These are phyloP conservation scores for Pocillopora meandrina DNA, from an alignment of 92 coral and sea anemone genomes.

Conservation along the genomic window DNA sequence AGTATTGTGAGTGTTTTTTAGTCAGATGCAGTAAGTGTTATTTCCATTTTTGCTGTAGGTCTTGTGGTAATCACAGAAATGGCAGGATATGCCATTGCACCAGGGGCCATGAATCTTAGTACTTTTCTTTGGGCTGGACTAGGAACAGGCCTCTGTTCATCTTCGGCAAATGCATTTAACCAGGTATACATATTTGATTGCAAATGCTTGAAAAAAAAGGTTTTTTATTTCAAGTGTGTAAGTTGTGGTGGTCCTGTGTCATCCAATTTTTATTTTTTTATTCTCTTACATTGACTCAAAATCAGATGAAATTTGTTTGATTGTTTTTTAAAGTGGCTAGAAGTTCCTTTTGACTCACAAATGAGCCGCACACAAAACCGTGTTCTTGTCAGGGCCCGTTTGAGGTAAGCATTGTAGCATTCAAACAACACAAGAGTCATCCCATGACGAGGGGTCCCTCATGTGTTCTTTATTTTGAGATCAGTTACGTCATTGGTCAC, in stretches of 20 bases:
- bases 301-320: neutral
- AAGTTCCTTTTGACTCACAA: slow-evolving; percentile 92
- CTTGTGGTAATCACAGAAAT: slow-evolving; percentile 94
- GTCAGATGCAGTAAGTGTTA: no score
- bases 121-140: slow-evolving; percentile 88
- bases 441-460: neutral
- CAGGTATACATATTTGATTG: slow-evolving; percentile 58
- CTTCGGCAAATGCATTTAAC: slow-evolving; percentile 92
- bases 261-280: no score
- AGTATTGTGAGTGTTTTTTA: no score
- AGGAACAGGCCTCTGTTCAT: slow-evolving; percentile 91
- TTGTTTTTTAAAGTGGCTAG: slow-evolving; percentile 68
- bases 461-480: neutral
- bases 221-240: no score
- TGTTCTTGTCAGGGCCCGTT: slow-evolving; percentile 84
- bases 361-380: slow-evolving; percentile 97
- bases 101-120: slow-evolving; percentile 73
- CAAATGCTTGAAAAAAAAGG: no score
- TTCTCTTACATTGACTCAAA: no score
- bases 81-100: slow-evolving; percentile 97
- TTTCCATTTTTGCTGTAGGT: slow-evolving; percentile 41
- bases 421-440: neutral
- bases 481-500: neutral
- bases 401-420: slow-evolving; percentile 62
- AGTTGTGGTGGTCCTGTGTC: neutral